Percentiles rank a stretch among this genome's conserved stretches.
Conservation (phyloP, 2,797 vertebrate genomes). For the Intellagama lesueurii region DNA sequence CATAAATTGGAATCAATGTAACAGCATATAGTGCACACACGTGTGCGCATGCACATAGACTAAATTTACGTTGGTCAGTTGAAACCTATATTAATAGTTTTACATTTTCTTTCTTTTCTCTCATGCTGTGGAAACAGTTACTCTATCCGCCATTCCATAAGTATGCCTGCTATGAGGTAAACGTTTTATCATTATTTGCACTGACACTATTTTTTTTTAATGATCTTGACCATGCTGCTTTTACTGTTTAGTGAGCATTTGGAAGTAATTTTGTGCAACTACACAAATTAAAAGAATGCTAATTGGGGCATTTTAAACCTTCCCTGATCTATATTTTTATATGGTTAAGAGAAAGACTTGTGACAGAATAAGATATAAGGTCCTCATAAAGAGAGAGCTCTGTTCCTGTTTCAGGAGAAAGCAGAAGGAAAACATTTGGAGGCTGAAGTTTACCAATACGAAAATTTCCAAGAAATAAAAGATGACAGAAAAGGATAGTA, state of each 20-base stretch:
- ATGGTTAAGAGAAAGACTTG: neutral
- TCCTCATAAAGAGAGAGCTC: neutral
- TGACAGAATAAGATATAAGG: neutral
- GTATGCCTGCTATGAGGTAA: constrained; percentile 99
- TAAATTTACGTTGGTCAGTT: neutral
- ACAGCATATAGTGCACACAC: too few species aligned
- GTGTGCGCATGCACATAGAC: too few species aligned
- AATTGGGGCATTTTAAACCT: neutral
- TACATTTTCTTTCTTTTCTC: constrained; percentile 50
- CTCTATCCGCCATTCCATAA: constrained; percentile 95
- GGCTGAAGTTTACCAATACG: neutral
- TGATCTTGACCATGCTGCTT: constrained; percentile 28
- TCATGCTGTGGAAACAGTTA: constrained; percentile 88
- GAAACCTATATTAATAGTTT: constrained; percentile 56
- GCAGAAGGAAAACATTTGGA: neutral
- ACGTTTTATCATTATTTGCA: constrained; percentile 26
- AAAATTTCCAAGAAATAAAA: neutral
- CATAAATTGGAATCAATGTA: too few species aligned
- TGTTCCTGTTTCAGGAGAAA: neutral
- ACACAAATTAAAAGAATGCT: neutral
- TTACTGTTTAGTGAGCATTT: constrained; percentile 22
- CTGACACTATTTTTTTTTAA: neutral
- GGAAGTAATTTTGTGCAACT: neutral
- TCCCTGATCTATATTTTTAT: neutral
- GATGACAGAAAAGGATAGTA: neutral